Base-by-base conservation (phyloP, 1,140 invertebrate genomes). In the Cheumatopsyche charites region DNA sequence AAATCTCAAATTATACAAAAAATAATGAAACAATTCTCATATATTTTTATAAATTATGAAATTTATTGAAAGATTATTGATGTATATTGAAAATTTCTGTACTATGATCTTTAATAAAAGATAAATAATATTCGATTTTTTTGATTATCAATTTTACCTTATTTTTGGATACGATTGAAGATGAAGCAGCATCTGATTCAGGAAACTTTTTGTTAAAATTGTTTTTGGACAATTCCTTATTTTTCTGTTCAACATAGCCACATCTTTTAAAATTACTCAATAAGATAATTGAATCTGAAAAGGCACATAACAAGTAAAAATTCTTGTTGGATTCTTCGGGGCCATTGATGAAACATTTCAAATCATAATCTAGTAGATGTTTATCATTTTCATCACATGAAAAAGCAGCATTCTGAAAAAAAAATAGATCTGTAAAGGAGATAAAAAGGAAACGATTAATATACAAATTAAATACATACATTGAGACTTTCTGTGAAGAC, bases 81-180 rank as follows among this genome's bases (percentile, higher is more conserved):
- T 29, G 61, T 29, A 62, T 36, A 36, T 36, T 9, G 9, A 36
- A 36, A 23, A 61, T 15, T 63, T 72, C 47, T 41, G 3, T 25
- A 55, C 47, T 26, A 41, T 49, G 47, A 49, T 70, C 63, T 67
- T 87, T 85, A 55, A 87, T 79, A 85, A 86, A 92, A 0, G 89
- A 88, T 70, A 91, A 81, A 79, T 89, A 89, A 81, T 88, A 92
- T 78, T 91, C 89, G 9, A 91, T 78, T 82, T 91, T 91, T 76
- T 89, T 91, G 1, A 86, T 78, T 74, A 83, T 81, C 49, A 85
- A 82, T 73, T 86, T 83, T 1, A 90, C 72, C 79, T 85, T 87
- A 61, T 85, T 85, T 75, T 84, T 82, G 25, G 87, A 80, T 73
- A 90, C 77, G 82, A 76, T 52, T 82, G 82, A 5, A 84, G 80